Evolutionary conservation across 2,888 invertebrate species (phyloP), one percentile per base, ranked within the genome.

Genomic region (Trissoscelio sp.): DNA sequence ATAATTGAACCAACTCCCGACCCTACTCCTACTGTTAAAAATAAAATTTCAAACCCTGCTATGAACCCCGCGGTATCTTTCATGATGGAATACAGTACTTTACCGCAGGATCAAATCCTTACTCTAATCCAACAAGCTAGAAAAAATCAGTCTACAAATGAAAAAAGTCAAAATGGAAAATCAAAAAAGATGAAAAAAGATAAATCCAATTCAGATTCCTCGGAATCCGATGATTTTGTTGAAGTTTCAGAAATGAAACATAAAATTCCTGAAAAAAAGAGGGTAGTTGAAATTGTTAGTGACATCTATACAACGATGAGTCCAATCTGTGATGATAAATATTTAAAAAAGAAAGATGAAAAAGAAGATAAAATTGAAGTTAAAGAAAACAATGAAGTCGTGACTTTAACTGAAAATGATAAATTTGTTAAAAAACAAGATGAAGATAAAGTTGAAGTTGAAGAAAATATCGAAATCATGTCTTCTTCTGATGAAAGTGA

Each of bases 61-160:
- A 62, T 69, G 79, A 79, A 69, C 14, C 69, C 57, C 2, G 69
- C 80, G 0, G 81, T 85, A 51, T 91, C 91, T 74, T 96, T 95
- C 83, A 96, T 96, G 93, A 92, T 94, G 88, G 96, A 96, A 90
- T 94, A 96, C 85, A 95, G 94, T 85, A 96, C 95, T 79, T 93
- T 96, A 86, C 95, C 96, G 55, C 94, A 95, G 83, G 93, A 93
- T 81, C 94, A 95, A 88, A 95, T 97, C 79, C 91, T 91, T 0
- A 79, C 87, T 20, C 83, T 92, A 28, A 89, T 92, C 1, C 88
- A 92, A 51, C 87, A 90, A 64, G 88, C 86, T 22, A 89, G 85
- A 53, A 83, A 84, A 62, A 82, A 86, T 67, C 84, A 81, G 18
- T 18, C 22, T 6, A 82, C 11, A 39, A 53, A 55, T 1, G 34